Percentiles rank a stretch among this genome's conserved stretches.
phyloP scores from a whole-genome alignment of 2,888 invertebrate species.

The Epistrophella euchroma region DNA sequence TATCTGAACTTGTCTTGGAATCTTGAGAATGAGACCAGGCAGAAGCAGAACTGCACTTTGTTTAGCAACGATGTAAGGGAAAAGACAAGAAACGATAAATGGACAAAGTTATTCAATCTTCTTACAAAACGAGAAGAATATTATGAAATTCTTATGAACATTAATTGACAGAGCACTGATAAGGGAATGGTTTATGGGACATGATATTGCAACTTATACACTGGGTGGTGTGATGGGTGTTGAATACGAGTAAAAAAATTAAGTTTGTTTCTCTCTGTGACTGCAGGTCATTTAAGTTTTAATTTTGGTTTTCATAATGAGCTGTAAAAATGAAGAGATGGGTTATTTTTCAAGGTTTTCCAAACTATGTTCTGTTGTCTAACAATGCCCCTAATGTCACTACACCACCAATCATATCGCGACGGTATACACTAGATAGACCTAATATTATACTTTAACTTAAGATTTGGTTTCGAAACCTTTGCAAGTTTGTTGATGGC shows the following conservation, averaged over 20 bases:
- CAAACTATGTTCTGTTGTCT: too few relatives aligned
- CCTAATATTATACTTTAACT: too few relatives aligned
- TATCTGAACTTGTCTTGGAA: neutral
- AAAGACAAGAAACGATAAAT: constrained; percentile 36
- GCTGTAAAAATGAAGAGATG: too few relatives aligned
- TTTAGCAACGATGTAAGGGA: constrained; percentile 30
- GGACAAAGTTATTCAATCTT: constrained; percentile 71
- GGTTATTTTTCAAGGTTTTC: too few relatives aligned
- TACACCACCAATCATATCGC: too few relatives aligned
- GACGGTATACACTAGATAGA: too few relatives aligned
- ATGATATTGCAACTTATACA: neutral
- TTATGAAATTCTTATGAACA: constrained; percentile 63
- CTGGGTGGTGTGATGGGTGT: too few relatives aligned
- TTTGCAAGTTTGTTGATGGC: too few relatives aligned
- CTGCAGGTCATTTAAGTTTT: constrained; percentile 39
- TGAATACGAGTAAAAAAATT: neutral
- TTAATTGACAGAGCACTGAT: constrained; percentile 63
- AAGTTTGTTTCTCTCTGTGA: constrained; percentile 6
- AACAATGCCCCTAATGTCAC: too few relatives aligned
- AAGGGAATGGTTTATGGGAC: constrained; percentile 34
- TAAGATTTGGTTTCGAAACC: too few relatives aligned
- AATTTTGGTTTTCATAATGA: neutral
- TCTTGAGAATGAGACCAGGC: neutral
- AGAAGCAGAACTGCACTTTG: constrained; percentile 20
- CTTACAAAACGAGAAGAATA: constrained; percentile 32